These are phyloP conservation scores for Syrista parreyssii DNA, from an alignment of 2,888 invertebrate genomes.

Conservation along the genomic window DNA sequence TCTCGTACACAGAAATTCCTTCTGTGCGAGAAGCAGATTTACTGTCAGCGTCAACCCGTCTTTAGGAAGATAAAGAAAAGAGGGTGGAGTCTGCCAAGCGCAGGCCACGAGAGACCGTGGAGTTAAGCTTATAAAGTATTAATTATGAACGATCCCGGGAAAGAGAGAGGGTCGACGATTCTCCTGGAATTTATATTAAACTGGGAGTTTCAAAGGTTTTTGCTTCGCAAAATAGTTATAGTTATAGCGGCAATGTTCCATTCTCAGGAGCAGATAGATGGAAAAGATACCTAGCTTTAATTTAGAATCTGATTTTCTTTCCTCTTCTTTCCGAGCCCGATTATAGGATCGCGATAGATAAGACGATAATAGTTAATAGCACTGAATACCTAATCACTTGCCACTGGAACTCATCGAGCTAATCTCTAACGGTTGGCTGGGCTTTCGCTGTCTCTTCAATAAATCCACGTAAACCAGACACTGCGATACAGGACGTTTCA, in stretches of 20 bases:
- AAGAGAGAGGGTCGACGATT: slow-evolving; percentile 20
- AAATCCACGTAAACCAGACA: too few relatives aligned
- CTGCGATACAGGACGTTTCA: too few relatives aligned
- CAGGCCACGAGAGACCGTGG: not conserved
- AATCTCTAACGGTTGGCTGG: slow-evolving; percentile 23
- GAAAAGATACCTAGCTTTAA: not conserved
- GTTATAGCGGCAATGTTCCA: too few relatives aligned
- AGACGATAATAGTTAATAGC: too few relatives aligned
- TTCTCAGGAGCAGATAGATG: not conserved
- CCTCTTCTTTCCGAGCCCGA: not conserved
- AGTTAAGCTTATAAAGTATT: slow-evolving; percentile 16
- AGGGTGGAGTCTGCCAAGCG: not conserved
- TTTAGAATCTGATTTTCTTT: not conserved
- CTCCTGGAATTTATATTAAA: slow-evolving; percentile 24
- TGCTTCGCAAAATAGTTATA: too few relatives aligned
- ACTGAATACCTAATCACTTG: slow-evolving; percentile 33
- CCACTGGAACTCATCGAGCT: slow-evolving; percentile 31
- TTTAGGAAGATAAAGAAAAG: too few relatives aligned
- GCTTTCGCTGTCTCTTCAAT: too few relatives aligned
- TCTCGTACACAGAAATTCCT: too few relatives aligned
- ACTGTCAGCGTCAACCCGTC: too few relatives aligned
- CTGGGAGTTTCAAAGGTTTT: not conserved
- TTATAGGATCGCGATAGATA: too few relatives aligned
- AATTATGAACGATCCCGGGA: slow-evolving; percentile 28
- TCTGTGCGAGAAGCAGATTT: too few relatives aligned